Evolutionary conservation across 2,888 invertebrate species (phyloP), one percentile per base, ranked within the genome.

Genomic region (Synanthedon formicaeformis): DNA sequence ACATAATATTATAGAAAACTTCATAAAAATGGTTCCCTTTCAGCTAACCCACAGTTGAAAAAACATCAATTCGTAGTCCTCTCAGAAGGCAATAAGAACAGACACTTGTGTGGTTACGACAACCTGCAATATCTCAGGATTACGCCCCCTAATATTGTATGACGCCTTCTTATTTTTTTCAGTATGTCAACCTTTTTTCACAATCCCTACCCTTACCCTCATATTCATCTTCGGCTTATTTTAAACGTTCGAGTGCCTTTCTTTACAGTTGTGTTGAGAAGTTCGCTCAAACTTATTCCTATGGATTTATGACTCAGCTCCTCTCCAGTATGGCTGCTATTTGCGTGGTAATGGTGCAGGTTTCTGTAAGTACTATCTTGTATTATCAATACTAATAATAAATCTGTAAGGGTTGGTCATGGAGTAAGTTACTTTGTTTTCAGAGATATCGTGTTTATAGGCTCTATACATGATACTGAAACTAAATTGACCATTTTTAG

Each of bases 341-440:
- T 70, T 86, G 87, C 70, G 83, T 81, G 50, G 80, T 86, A 66
- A 87, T 87, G 87, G 85, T 87, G 48, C 87, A 87, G 79, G 76
- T 87, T 75, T 84, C 87, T 78, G 87, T 87, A 71, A 78, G 78
- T 34, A 34, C 5, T 34, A 10, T 34, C 34, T 27, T 27, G 27
- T 27, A 27, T 27, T 27, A 58, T 23, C 4, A n/a, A n/a, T n/a
- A n/a, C n/a, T n/a, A n/a, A n/a, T n/a, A n/a, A n/a, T n/a, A n/a
- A n/a, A n/a, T n/a, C n/a, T n/a, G n/a, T n/a, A n/a, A n/a, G n/a
- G n/a, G n/a, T n/a, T n/a, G n/a, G n/a, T n/a, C n/a, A n/a, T n/a
- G n/a, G n/a, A n/a, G n/a, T n/a, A n/a, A n/a, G n/a, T n/a, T n/a
- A n/a, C n/a, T n/a, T n/a, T n/a, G n/a, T n/a, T n/a, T n/a, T n/a